phyloP scores from a whole-genome alignment of 2,888 invertebrate genomes.

The Patella caerulea region DNA sequence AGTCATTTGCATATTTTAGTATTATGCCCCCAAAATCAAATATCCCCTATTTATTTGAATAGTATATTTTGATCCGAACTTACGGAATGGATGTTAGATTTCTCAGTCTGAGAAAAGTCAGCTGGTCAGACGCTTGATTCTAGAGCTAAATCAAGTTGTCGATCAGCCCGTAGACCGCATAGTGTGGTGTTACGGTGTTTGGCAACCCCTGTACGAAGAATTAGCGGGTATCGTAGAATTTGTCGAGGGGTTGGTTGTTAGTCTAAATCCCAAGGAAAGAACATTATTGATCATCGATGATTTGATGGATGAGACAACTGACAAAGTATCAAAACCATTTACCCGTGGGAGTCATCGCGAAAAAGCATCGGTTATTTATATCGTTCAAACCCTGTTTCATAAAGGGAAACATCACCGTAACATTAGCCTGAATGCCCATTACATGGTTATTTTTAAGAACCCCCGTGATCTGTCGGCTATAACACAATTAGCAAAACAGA shows the following conservation, averaged over 20 bases:
- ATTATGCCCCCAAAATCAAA: too few relatives aligned
- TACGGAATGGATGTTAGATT: too few relatives aligned
- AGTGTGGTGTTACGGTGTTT: constrained; percentile 22
- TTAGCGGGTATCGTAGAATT: constrained; percentile 1
- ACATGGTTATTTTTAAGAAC: background rate
- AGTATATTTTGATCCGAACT: too few relatives aligned
- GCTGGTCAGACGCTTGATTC: too few relatives aligned
- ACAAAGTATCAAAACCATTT: constrained; percentile 12
- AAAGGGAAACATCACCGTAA: constrained; percentile 18
- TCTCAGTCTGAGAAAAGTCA: too few relatives aligned
- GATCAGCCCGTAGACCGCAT: background rate
- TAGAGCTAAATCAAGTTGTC: too few relatives aligned
- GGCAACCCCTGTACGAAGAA: constrained; percentile 3
- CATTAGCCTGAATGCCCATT: constrained; percentile 20
- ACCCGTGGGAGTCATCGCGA: constrained; percentile 18
- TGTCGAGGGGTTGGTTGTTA: constrained; percentile 15
- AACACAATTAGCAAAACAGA: constrained; percentile 15
- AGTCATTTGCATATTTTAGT: too few relatives aligned
- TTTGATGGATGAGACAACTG: constrained; percentile 19
- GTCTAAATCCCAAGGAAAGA: background rate
- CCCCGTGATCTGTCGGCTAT: too few relatives aligned
- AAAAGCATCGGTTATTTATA: background rate
- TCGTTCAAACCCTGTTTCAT: constrained; percentile 16
- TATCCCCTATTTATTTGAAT: too few relatives aligned
- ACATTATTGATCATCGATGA: constrained; percentile 11